Percentiles rank a stretch among this genome's conserved stretches.
Evolutionary conservation across 2,113 vertebrate genomes (phyloP).

Genomic region (Ovibos moschatus): DNA sequence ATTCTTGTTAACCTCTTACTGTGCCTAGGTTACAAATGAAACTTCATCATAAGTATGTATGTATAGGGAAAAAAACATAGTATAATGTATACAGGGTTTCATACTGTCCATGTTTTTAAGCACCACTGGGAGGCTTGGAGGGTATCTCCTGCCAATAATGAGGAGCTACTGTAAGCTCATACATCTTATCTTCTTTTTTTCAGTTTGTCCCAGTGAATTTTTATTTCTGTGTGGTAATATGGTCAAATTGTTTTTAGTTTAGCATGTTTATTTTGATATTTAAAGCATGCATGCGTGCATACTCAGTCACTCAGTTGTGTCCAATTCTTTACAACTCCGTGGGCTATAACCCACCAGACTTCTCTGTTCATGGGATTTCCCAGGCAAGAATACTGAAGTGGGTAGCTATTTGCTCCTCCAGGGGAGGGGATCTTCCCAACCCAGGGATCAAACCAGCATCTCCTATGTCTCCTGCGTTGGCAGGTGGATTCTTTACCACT

Average conservation of each 20-base stretch:
- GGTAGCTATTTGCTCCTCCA: not conserved
- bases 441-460: not conserved
- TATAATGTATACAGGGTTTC: not conserved
- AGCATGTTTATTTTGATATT: not conserved
- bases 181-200: not conserved
- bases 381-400: not conserved
- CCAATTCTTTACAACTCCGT: accelerated
- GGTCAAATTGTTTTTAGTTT: not conserved
- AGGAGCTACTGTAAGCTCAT: not conserved
- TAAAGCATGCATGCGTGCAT: not conserved
- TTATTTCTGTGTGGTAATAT: not conserved
- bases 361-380: not conserved
- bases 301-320: not conserved
- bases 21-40: not conserved
- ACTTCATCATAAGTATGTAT: not conserved
- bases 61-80: not conserved
- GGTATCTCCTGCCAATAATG: not conserved
- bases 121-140: not conserved
- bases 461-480: not conserved
- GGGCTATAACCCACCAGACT: not conserved
- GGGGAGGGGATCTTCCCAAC: not conserved
- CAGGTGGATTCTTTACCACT: not conserved
- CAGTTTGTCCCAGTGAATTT: not conserved
- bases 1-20: not conserved
- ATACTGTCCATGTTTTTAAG: not conserved